Evolutionary conservation across 1,140 invertebrate genomes (phyloP).

Genomic region (Musca vetustissima): DNA sequence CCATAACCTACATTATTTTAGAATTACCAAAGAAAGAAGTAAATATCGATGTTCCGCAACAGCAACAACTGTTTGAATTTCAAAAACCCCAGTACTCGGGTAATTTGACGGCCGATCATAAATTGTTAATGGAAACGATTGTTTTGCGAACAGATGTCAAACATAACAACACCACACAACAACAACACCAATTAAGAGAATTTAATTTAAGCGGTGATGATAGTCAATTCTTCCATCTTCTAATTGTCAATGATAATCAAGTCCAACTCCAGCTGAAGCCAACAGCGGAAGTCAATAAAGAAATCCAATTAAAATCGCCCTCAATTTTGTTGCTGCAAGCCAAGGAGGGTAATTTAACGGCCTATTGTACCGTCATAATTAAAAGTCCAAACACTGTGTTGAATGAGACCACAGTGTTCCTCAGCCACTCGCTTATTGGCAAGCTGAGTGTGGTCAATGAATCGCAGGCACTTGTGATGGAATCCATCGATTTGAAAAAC

Average conservation of each 20-base stretch:
- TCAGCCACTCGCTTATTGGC: no score
- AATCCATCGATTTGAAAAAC: no score
- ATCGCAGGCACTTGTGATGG: no score
- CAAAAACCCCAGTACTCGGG: slow-evolving; percentile 8
- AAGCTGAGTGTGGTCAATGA: no score
- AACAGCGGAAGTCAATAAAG: no score
- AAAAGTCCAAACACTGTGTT: no score
- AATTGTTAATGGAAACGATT: slow-evolving; percentile 11
- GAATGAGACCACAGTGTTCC: no score
- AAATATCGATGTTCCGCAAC: not conserved
- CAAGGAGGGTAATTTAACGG: not conserved
- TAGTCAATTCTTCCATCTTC: not conserved
- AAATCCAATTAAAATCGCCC: not conserved
- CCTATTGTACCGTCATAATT: no score
- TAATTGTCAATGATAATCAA: not conserved
- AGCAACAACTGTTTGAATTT: slow-evolving; percentile 18
- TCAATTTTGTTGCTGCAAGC: not conserved
- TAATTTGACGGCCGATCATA: not conserved
- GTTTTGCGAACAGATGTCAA: slow-evolving; percentile 8
- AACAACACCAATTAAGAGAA: not conserved
- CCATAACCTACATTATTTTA: not conserved
- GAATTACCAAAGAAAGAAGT: not conserved
- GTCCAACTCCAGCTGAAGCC: no score
- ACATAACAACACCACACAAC: no score
- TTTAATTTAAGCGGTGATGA: slow-evolving; percentile 2